Evolutionary conservation across 2,797 vertebrate species (phyloP).

Genomic region (Parauchenoglanis punctatus): DNA sequence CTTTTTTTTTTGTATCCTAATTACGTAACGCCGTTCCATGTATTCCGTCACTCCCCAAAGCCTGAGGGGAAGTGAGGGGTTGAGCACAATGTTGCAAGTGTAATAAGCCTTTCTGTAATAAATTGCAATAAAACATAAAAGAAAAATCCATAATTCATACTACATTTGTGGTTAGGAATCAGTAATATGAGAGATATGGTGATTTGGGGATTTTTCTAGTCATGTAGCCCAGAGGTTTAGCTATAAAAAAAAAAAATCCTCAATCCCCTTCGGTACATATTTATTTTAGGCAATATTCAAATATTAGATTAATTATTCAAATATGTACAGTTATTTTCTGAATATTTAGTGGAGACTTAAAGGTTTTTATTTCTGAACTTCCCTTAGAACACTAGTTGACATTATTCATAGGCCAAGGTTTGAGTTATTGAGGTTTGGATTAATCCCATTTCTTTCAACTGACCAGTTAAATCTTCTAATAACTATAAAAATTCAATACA

Average conservation of each 20-base stretch:
- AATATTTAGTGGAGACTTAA: background rate
- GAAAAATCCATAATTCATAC: slow-evolving; percentile 6
- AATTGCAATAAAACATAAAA: background rate
- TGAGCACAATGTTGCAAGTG: background rate
- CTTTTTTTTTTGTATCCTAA: no score
- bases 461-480: background rate
- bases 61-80: background rate
- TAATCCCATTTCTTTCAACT: background rate
- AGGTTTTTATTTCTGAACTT: background rate
- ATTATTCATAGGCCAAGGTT: background rate
- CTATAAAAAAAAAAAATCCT: background rate
- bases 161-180: background rate
- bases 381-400: background rate
- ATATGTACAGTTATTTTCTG: background rate
- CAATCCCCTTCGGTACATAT: background rate
- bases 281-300: background rate
- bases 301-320: background rate
- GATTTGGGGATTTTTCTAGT: background rate
- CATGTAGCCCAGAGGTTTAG: background rate
- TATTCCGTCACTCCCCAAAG: no score
- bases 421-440: background rate
- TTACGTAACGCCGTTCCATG: no score
- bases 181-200: background rate
- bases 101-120: background rate
- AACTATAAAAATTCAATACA: no score